Evolutionary conservation across 2,888 invertebrate species (phyloP), one percentile per base, ranked within the genome.

Genomic region (Norana najaformis): DNA sequence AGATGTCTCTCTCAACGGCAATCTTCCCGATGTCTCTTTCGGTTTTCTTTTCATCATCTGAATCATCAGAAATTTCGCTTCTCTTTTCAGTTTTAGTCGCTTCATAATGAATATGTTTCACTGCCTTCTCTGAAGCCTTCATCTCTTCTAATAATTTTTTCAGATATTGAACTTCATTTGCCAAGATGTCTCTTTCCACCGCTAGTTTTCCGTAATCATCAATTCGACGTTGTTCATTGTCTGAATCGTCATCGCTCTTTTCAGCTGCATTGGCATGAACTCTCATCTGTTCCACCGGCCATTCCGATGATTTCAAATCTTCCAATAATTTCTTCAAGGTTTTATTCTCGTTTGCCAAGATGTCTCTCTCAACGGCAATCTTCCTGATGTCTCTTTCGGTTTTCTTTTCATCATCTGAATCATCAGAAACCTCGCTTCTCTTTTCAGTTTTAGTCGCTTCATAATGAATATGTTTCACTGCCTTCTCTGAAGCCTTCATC

Each of bases 81-180:
- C 13, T 41, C 30, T 8, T 82, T 35, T 0, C 30, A n/a, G 35
- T 13, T 18, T n/a, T 23, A 18, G 8, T 89, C 38, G 36, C 30
- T 23, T 38, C 38, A 47, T 35, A 8, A 13, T 11, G 89, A 47
- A 23, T 38, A 1, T 89, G 35, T 89, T 35, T 35, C 35, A 36
- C 82, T 36, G n/a, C 1, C 16, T 36, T 36, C 83, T 82, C 69
- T 5, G 30, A 14, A 30, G 30, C 23, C 23, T 23, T 47, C 47
- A 47, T 20, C 8, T 47, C 47, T 47, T 47, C 47, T 23, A 47
- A 8, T 23, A 47, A 47, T 23, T 2, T 1, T 47, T 53, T 35
- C 13, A 41, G 41, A 20, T n/a, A 37, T 69, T 88, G 88, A 34
- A 88, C 88, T 69, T 90, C 83, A 83, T 83, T 83, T 5, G 83